Conservation (phyloP, 2,888 invertebrate species). For the Drosophila koepferae region DNA sequence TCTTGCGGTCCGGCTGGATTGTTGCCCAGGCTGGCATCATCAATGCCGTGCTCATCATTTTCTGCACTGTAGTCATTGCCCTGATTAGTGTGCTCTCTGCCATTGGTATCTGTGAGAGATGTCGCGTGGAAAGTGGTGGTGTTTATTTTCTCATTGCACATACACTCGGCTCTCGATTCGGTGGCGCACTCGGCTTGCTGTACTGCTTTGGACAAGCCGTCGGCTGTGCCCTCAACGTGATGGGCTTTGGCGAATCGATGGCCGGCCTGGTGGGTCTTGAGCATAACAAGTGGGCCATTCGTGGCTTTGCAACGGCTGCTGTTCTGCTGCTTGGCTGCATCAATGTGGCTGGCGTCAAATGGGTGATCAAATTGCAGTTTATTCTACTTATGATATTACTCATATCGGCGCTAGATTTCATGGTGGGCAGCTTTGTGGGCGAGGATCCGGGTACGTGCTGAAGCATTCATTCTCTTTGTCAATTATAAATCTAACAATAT, state of each 20-base stretch:
- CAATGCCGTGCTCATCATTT: slow-evolving; percentile 92
- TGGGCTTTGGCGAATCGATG: slow-evolving; percentile 98
- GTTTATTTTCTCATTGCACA: slow-evolving; percentile 98
- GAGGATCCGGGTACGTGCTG: slow-evolving; percentile 88
- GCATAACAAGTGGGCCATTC: slow-evolving; percentile 91
- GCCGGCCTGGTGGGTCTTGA: slow-evolving; percentile 92
- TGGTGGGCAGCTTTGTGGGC: slow-evolving; percentile 95
- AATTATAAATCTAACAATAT: background rate
- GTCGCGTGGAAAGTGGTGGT: slow-evolving; percentile 98
- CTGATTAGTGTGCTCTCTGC: slow-evolving; percentile 97
- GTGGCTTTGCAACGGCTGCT: slow-evolving; percentile 94
- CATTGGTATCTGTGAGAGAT: slow-evolving; percentile 97
- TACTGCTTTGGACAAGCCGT: slow-evolving; percentile 99
- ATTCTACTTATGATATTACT: slow-evolving; percentile 93
- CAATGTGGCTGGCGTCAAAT: slow-evolving; percentile 98
- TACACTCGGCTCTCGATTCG: slow-evolving; percentile 96
- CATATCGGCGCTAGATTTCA: slow-evolving; percentile 95
- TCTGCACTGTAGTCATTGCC: slow-evolving; percentile 95
- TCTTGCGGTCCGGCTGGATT: slow-evolving; percentile 98
- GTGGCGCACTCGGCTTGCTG: slow-evolving; percentile 95
- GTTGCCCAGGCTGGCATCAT: slow-evolving; percentile 95
- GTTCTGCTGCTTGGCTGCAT: slow-evolving; percentile 94
- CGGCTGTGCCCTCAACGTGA: slow-evolving; percentile 97
- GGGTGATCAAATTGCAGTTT: slow-evolving; percentile 98
- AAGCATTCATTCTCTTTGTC: fast-evolving